A percentile compares a stretch with the other conserved stretches of the same genome.
Evolutionary conservation across 2,888 invertebrate genomes (phyloP).

Genomic region (Cataglyphis rosenhaueri): DNA sequence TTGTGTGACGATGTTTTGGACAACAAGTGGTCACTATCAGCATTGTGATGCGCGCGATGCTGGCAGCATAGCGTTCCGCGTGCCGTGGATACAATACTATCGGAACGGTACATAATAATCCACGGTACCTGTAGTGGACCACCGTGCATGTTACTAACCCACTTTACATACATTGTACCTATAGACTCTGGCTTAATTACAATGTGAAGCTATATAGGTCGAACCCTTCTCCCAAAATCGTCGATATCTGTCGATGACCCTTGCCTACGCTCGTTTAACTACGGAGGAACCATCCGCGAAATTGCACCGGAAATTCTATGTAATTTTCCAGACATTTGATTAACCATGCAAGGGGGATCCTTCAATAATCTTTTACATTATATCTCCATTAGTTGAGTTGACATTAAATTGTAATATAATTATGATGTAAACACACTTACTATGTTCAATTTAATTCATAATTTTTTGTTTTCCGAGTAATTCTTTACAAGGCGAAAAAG

Average conservation of each 20-base stretch:
- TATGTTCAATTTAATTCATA: constrained; percentile 1
- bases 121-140: constrained; percentile 61
- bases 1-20: constrained; percentile 25
- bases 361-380: neutral
- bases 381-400: neutral
- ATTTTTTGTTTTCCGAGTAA: neutral
- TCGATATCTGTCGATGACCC: constrained; percentile 63
- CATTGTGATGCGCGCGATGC: constrained; percentile 38
- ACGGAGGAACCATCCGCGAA: constrained; percentile 9
- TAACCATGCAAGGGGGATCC: neutral
- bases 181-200: constrained; percentile 80
- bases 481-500: neutral
- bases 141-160: constrained; percentile 70
- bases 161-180: constrained; percentile 73
- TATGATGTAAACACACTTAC: neutral
- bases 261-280: constrained; percentile 53
- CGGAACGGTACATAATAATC: constrained; percentile 67
- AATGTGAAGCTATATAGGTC: constrained; percentile 66
- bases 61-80: constrained; percentile 35
- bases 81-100: constrained; percentile 51
- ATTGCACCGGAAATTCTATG: constrained; percentile 18
- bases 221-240: constrained; percentile 60
- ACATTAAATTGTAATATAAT: neutral
- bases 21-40: constrained; percentile 53
- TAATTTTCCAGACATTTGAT: constrained; percentile 10